These are phyloP conservation scores for Dynastes hyllus DNA, from an alignment of 2,888 invertebrate species.

Conservation along the genomic window DNA sequence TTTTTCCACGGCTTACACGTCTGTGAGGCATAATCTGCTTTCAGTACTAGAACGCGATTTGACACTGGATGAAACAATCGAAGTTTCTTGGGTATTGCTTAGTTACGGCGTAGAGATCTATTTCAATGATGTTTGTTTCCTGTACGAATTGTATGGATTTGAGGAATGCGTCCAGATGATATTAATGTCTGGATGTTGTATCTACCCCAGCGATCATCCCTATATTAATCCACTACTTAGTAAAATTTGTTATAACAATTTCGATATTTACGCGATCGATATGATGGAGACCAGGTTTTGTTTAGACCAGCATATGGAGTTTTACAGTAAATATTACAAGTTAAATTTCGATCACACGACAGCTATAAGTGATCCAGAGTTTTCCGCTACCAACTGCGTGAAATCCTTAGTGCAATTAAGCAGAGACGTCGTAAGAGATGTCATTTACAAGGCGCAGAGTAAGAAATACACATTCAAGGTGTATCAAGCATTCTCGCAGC, in stretches of 20 bases:
- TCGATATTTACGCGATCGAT: not conserved
- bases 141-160: conserved; percentile 9
- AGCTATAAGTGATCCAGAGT: not conserved
- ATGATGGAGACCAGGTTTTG: not conserved
- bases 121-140: conserved; percentile 19
- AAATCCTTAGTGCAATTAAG: conserved; percentile 20
- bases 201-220: not conserved
- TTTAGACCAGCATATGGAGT: not conserved
- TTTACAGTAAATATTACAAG: conserved; percentile 17
- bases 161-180: not conserved
- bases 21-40: not conserved
- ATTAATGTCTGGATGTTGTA: not conserved
- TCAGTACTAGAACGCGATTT: not conserved
- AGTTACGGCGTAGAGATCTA: conserved; percentile 4
- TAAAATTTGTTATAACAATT: conserved; percentile 18
- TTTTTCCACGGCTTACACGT: not conserved
- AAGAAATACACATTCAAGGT: not conserved
- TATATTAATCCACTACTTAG: not conserved
- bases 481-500: not conserved
- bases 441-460: not conserved
- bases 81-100: not conserved
- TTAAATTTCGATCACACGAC: not conserved
- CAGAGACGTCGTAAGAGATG: conserved; percentile 7
- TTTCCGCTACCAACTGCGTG: not conserved
- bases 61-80: not conserved